Base-by-base conservation (phyloP, 2,888 invertebrate genomes). In the Drosophila anomelani region DNA sequence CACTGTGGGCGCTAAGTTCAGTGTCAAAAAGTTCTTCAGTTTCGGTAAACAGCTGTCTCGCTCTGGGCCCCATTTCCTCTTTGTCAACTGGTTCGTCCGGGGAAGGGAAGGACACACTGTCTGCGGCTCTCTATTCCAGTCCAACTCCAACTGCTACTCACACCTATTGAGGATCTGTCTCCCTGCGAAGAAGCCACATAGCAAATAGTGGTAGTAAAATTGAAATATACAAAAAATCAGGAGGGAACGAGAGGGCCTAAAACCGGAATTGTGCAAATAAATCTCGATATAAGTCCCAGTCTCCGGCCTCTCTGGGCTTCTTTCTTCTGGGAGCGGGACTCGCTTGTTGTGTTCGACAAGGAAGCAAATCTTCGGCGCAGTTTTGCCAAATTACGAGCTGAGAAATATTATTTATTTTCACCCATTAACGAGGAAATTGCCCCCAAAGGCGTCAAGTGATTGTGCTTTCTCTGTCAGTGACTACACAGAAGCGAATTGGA, bases 201-300 rank as follows among this genome's bases (percentile, higher is more conserved):
- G 76, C 74, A 78, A 81, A 81, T 76, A 80, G 78, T 78, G 77
- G 69, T 76, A 82, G 73, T 81, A 75, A 78, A 81, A 80, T 75
- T 76, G 74, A 87, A 79, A 77, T 75, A 70, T 66, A 77, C 55
- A 77, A 78, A 81, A 76, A 76, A 64, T 76, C 54, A 74, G 75
- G 66, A 72, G 61, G 75, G 58, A 74, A 74, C 64, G 44, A 55
- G 62, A 75, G 75, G 70, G 72, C 77, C 62, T 49, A 80, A 86
- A 85, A 87, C 85, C 85, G 88, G 86, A 86, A 86, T 85, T 83
- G 85, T 85, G 87, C 87, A 86, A 86, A 86, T 86, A 86, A 86
- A 87, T 87, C 87, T 83, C 79, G 76, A 81, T 82, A 85, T 75
- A 76, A 78, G 76, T 61, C 62, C 61, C 66, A 46, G 36, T 53